A percentile compares a stretch with the other conserved stretches of the same genome.
phyloP scores from a whole-genome alignment of 2,113 vertebrate genomes.

The Corydoras maculifer region DNA sequence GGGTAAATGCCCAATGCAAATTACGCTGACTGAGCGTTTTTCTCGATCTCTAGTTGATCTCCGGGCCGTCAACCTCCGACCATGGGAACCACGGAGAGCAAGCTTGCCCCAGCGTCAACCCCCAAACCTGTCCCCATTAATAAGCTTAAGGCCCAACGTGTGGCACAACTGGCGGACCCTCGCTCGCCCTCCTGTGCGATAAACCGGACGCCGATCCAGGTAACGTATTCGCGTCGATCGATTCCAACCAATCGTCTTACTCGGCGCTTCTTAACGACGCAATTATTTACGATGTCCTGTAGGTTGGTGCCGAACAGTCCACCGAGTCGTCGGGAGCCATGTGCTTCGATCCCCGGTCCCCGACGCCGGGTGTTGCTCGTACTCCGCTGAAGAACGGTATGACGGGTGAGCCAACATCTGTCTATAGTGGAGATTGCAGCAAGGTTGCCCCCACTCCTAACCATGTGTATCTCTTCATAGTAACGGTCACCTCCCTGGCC shows the following conservation, averaged over 20 bases:
- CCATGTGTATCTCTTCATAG: conserved; percentile 50
- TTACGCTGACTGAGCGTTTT: no score
- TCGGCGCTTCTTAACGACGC: no score
- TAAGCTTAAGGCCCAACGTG: conserved; percentile 51
- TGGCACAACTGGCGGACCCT: conserved; percentile 70
- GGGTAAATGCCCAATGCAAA: no score
- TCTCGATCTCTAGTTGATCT: no score
- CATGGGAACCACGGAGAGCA: conserved; percentile 80
- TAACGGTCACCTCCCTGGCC: conserved; percentile 63
- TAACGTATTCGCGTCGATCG: not conserved
- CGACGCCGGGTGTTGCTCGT: conserved; percentile 71
- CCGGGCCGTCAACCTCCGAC: no score
- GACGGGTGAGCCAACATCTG: conserved; percentile 54
- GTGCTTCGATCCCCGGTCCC: conserved; percentile 77
- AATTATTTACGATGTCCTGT: not conserved
- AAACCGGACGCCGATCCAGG: conserved; percentile 74
- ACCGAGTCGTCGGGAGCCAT: conserved; percentile 20
- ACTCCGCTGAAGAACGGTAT: conserved; percentile 76
- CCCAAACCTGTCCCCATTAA: conserved; percentile 49
- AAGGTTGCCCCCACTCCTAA: no score
- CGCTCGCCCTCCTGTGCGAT: conserved; percentile 78
- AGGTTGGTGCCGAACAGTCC: conserved; percentile 43
- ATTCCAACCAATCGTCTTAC: no score
- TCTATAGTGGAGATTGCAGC: no score
- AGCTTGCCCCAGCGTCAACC: conserved; percentile 52